Conservation (phyloP, 92 coral and sea anemone genomes). For the Paramuricea clavata region DNA sequence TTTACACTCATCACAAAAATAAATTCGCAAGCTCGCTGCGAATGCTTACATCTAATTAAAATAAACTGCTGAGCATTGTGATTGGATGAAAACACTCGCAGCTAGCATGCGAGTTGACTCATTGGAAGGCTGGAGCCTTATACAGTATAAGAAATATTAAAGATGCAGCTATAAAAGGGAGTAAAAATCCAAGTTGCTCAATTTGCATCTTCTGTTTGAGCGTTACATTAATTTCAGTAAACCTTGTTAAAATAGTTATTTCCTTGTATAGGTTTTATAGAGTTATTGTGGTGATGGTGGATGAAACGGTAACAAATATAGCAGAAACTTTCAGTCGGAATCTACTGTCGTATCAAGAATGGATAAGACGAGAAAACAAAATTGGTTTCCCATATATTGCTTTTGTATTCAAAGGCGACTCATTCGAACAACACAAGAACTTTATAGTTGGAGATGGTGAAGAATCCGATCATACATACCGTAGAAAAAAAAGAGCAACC, state of each 20-base stretch:
- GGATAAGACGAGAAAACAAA: constrained; percentile 30
- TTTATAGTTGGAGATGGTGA: constrained; percentile 71
- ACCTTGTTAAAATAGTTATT: no score
- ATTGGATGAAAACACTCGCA: no score
- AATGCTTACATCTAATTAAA: no score
- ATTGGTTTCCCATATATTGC: constrained; percentile 63
- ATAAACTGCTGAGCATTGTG: no score
- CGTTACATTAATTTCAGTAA: neutral
- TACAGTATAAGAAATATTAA: no score
- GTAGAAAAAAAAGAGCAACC: constrained; percentile 38
- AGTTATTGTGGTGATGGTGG: constrained; percentile 45
- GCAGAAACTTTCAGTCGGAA: neutral
- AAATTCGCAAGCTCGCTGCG: no score
- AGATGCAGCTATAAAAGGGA: no score
- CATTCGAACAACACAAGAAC: constrained; percentile 49
- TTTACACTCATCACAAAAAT: no score
- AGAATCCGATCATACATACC: neutral
- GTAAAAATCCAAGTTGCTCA: no score
- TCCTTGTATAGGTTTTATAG: constrained; percentile 34
- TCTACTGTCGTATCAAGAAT: constrained; percentile 43
- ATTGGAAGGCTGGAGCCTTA: no score
- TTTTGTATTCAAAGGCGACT: constrained; percentile 53
- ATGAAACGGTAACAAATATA: neutral
- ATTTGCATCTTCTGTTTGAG: no score
- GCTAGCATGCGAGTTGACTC: no score